A percentile compares a stretch with the other conserved stretches of the same genome.
phyloP scores from a whole-genome alignment of 2,888 invertebrate species.

The Elysia crispata region DNA sequence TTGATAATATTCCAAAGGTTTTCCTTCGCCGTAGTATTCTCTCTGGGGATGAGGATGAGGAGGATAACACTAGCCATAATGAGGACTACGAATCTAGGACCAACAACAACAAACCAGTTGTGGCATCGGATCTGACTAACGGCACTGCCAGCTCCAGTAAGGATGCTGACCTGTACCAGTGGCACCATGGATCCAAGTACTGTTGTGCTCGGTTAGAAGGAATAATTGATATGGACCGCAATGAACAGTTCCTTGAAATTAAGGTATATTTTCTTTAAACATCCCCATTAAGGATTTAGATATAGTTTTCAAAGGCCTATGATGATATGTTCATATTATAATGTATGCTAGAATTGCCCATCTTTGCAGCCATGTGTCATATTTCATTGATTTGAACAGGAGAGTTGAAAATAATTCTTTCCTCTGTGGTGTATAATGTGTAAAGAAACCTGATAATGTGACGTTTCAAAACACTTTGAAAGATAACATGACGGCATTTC shows the following conservation, averaged over 20 bases:
- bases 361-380: too few relatives aligned
- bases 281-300: too few relatives aligned
- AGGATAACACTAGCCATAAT: conserved; percentile 77
- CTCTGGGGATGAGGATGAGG: conserved; percentile 68
- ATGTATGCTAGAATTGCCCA: too few relatives aligned
- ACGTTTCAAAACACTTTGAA: too few relatives aligned
- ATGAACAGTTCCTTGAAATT: conserved; percentile 81
- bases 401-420: too few relatives aligned
- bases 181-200: conserved; percentile 85
- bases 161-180: conserved; percentile 83
- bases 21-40: conserved; percentile 80
- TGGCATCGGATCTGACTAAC: not conserved
- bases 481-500: too few relatives aligned
- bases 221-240: conserved; percentile 81
- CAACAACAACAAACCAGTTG: not conserved
- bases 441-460: too few relatives aligned
- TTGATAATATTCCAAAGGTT: conserved; percentile 75
- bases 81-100: conserved; percentile 33
- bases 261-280: conserved; percentile 72
- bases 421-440: too few relatives aligned
- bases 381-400: too few relatives aligned
- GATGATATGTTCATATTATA: too few relatives aligned
- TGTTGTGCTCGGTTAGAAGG: conserved; percentile 84
- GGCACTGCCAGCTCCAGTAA: conserved; percentile 6
- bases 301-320: too few relatives aligned